A percentile compares a stretch with the other conserved stretches of the same genome.
Conservation (phyloP, 2,113 vertebrate species). For the Bos taurus region ARS-UCD2.0 NC_037338.1:99914001-99914500, state of each 20-base stretch:
- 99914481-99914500: background rate
- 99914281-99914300: background rate
- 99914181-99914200: background rate
- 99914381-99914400: no score
- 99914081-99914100: background rate
- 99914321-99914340: background rate
- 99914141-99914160: background rate
- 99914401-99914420: background rate
- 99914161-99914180: background rate
- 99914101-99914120: background rate
- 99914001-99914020: background rate
- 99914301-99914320: background rate
- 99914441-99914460: background rate
- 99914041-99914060: background rate
- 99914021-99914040: background rate
- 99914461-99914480: background rate
- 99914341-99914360: background rate
- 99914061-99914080: no score
- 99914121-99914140: rapidly evolving
- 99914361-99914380: rapidly evolving
- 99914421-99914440: background rate
- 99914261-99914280: background rate
- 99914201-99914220: background rate
- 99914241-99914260: background rate
- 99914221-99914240: background rate